Percentiles rank a stretch among this genome's conserved stretches.
These are phyloP conservation scores for Pagetopsis macropterus DNA, from an alignment of 2,797 vertebrate genomes.

Conservation along the genomic window DNA sequence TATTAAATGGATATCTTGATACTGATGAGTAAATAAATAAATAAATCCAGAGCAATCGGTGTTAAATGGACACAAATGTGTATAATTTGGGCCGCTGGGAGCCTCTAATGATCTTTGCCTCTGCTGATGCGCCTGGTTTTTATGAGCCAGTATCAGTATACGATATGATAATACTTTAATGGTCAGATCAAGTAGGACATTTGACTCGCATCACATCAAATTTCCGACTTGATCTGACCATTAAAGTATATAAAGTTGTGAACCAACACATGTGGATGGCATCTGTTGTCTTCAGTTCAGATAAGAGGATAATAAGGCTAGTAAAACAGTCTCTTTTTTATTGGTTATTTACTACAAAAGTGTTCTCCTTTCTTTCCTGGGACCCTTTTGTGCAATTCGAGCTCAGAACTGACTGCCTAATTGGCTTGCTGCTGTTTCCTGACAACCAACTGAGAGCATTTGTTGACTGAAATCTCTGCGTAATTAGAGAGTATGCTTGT, in stretches of 20 bases:
- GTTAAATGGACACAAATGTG: not conserved
- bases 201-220: no score
- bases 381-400: constrained; percentile 29
- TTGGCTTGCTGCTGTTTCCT: constrained; percentile 68
- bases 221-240: no score
- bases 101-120: not conserved
- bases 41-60: not conserved
- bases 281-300: not conserved
- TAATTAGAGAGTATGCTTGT: constrained; percentile 67
- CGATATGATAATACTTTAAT: no score
- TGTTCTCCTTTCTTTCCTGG: constrained; percentile 27
- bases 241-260: no score
- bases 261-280: not conserved
- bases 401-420: constrained; percentile 64
- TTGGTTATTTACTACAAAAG: constrained; percentile 29
- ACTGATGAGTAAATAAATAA: not conserved
- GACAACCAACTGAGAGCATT: constrained; percentile 69
- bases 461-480: constrained; percentile 70
- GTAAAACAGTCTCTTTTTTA: constrained; percentile 20
- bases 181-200: no score
- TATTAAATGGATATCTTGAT: not conserved
- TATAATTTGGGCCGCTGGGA: not conserved
- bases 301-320: not conserved
- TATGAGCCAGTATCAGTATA: not conserved
- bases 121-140: not conserved